A percentile compares a stretch with the other conserved stretches of the same genome.
Conservation (phyloP, 2,113 vertebrate species). For the Trinectes maculatus region DNA sequence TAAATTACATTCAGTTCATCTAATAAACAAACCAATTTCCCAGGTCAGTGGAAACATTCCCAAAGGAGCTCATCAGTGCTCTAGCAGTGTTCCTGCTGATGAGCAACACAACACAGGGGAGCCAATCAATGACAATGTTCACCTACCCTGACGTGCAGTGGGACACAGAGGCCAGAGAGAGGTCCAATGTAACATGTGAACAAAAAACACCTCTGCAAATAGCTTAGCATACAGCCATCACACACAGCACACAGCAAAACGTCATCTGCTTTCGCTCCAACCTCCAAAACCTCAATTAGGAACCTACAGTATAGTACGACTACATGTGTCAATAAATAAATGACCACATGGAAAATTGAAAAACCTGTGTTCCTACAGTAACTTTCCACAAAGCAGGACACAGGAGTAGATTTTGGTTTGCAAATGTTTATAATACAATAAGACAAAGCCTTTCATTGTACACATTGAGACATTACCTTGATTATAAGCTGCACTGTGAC, state of each 20-base stretch:
- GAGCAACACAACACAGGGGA: constrained; percentile 50
- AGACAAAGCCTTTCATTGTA: no score
- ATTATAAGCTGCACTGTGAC: no score
- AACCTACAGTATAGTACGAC: no score
- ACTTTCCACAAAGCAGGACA: no score
- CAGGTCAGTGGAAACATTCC: constrained; percentile 38
- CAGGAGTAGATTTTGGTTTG: no score
- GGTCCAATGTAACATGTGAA: not conserved
- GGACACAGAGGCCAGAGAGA: constrained; percentile 8
- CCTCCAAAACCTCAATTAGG: not conserved
- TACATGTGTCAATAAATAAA: no score
- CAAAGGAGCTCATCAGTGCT: constrained; percentile 56
- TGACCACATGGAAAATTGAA: no score
- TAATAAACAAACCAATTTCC: constrained; percentile 13
- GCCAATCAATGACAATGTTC: constrained; percentile 40
- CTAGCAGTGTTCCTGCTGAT: constrained; percentile 38
- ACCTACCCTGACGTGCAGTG: constrained; percentile 24
- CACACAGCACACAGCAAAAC: no score
- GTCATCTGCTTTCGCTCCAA: not conserved
- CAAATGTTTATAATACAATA: no score
- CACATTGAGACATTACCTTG: no score
- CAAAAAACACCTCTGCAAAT: constrained; percentile 23
- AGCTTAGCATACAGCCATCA: no score
- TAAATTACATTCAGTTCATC: constrained; percentile 18
- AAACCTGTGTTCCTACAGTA: no score